Base-by-base conservation (phyloP, 2,797 vertebrate species). In the Brachyrhaphis roseni region DNA sequence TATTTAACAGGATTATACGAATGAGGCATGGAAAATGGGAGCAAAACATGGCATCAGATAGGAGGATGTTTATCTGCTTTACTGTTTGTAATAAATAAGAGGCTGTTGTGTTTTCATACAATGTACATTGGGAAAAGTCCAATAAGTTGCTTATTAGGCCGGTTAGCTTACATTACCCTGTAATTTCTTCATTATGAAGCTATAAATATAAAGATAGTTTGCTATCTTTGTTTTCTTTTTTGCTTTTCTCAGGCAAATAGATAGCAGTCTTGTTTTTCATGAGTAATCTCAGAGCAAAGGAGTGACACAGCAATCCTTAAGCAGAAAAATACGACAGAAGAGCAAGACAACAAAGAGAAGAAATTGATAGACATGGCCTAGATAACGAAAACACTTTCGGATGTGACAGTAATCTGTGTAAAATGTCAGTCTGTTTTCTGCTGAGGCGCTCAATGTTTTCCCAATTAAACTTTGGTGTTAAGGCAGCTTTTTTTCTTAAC, bases 391-490 rank as follows among this genome's bases (percentile, higher is more conserved):
- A 91, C 86, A 79, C 85, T 84, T 89, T 93, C 71, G 87, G 85
- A 85, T 78, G 88, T 94, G 92, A 93, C 92, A 85, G 88, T 92
- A 89, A 93, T 94, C 90, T 86, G 88, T 87, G 74, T 89, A 89
- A 92, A 88, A 91, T 91, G 91, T 95, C 93, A 93, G 87, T 62
- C 81, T 68, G 80, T 77, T 88, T 83, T 90, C 82, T 87, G 88
- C 80, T 8, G 74, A 55, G 74, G 77, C 81, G 79, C 90, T 84
- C 91, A 89, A 91, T 82, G 78, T 89, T 92, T 92, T 91, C 88
- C 88, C 85, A 94, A 94, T 94, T 94, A 93, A 90, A 84, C 77
- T 20, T 15, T 51, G 79, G 85, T 74, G 86, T 75, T 79, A 86
- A 92, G 85, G 80, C 89, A 78, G 80, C 84, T 55, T 81, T 80